Evolutionary conservation across 2,888 invertebrate species (phyloP).

Genomic region (Pyrrhia umbra): DNA sequence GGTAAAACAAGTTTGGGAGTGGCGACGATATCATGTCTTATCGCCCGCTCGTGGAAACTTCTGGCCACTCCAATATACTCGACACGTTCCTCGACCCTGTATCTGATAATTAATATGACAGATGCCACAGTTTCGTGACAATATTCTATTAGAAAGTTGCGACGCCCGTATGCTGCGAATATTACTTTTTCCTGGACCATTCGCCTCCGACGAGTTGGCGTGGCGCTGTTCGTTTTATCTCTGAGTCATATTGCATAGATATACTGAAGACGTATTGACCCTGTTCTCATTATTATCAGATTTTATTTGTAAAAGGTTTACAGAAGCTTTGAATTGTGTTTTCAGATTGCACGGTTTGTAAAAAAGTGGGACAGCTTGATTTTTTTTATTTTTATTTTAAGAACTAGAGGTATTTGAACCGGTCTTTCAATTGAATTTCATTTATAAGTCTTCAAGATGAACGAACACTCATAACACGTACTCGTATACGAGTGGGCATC

Average conservation of each 20-base stretch:
- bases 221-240: conserved; percentile 21
- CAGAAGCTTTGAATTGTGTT: conserved; percentile 10
- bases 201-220: conserved; percentile 3
- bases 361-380: conserved; percentile 9
- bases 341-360: conserved; percentile 9
- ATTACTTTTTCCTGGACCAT: neutral
- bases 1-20: conserved; percentile 72
- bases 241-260: conserved; percentile 20
- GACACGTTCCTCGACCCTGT: conserved; percentile 60
- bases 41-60: conserved; percentile 83
- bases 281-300: conserved; percentile 37
- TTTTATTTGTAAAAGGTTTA: conserved; percentile 30
- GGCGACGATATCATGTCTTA: conserved; percentile 69
- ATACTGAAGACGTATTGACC: conserved; percentile 36
- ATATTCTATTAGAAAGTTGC: conserved; percentile 53
- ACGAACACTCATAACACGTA: conserved; percentile 35
- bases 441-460: conserved; percentile 19
- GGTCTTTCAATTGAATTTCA: conserved; percentile 23
- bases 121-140: conserved; percentile 52
- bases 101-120: conserved; percentile 65
- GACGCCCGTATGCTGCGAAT: conserved; percentile 19
- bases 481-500: conserved; percentile 38
- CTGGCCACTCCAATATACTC: conserved; percentile 71
- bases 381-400: conserved; percentile 11
- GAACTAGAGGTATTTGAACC: conserved; percentile 6